Percentiles rank a stretch among this genome's conserved stretches.
These are phyloP conservation scores for Montipora sp. DNA, from an alignment of 64 coral and sea anemone genomes.

Conservation along the genomic window DNA sequence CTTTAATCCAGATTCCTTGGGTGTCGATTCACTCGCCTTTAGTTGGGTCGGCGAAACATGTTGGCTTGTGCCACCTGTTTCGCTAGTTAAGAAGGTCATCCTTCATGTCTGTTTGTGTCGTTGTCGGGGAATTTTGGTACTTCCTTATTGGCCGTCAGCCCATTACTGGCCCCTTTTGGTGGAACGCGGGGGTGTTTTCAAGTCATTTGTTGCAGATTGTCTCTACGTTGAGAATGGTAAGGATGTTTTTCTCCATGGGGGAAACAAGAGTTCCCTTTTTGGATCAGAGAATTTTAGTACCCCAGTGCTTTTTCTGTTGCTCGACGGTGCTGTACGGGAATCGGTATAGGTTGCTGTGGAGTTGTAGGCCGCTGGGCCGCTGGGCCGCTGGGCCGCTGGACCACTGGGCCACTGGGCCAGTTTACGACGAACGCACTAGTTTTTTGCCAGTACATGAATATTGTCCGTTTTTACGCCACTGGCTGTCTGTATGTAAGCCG, in stretches of 20 bases:
- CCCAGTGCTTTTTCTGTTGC: background rate
- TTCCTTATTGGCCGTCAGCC: conserved; percentile 55
- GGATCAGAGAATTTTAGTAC: no score
- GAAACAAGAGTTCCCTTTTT: no score
- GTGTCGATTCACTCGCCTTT: conserved; percentile 25
- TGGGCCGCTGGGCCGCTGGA: no score
- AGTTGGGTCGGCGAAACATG: conserved; percentile 22
- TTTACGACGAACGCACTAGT: conserved; percentile 7
- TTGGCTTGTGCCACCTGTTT: conserved; percentile 54
- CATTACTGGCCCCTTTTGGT: conserved; percentile 62
- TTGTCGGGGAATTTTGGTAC: conserved; percentile 41
- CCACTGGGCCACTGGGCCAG: background rate
- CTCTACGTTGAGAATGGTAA: conserved; percentile 35
- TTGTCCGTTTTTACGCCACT: background rate
- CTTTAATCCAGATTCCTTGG: conserved; percentile 45
- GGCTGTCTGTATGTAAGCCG: background rate
- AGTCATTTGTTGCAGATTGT: conserved; percentile 39
- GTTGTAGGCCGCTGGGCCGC: no score
- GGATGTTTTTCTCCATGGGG: conserved; percentile 1
- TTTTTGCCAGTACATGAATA: background rate
- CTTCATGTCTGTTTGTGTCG: conserved; percentile 34
- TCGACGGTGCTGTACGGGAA: no score
- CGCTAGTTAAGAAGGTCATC: conserved; percentile 12
- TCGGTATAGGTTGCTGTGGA: no score
- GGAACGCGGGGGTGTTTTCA: conserved; percentile 11